These are phyloP conservation scores for Ptychochromis oligacanthus DNA, from an alignment of 2,113 vertebrate genomes.

Conservation along the genomic window DNA sequence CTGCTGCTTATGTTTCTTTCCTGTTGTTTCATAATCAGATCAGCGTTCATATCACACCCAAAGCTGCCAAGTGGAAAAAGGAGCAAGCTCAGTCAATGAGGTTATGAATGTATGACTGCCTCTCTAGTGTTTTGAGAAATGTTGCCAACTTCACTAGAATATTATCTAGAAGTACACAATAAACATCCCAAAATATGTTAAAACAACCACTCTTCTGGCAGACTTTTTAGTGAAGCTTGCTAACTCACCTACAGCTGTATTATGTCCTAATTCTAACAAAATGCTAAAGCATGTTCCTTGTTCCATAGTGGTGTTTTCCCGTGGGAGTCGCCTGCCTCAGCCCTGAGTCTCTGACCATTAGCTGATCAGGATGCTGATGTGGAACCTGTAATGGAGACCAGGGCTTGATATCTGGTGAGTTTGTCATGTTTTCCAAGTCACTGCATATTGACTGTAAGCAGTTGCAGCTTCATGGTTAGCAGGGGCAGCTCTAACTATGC, in stretches of 20 bases:
- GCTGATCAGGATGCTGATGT: conserved; percentile 59
- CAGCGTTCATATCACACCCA: conserved; percentile 68
- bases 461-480: conserved; percentile 17
- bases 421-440: conserved; percentile 23
- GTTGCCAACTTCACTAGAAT: conserved; percentile 26
- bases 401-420: conserved; percentile 80
- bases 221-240: background rate
- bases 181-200: conserved; percentile 33
- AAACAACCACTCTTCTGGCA: background rate
- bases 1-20: conserved; percentile 63
- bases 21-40: conserved; percentile 77
- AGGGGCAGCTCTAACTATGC: conserved; percentile 15
- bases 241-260: background rate
- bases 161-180: conserved; percentile 24
- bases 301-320: conserved; percentile 51
- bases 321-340: conserved; percentile 14
- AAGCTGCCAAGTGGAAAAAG: conserved; percentile 71
- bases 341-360: conserved; percentile 27
- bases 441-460: conserved; percentile 28
- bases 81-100: conserved; percentile 66
- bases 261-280: background rate
- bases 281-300: background rate
- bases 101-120: conserved; percentile 72
- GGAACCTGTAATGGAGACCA: conserved; percentile 74
- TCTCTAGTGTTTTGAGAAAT: conserved; percentile 56